Evolutionary conservation across 2,888 invertebrate genomes (phyloP), one percentile per base, ranked within the genome.

Genomic region (Panorpa germanica): DNA sequence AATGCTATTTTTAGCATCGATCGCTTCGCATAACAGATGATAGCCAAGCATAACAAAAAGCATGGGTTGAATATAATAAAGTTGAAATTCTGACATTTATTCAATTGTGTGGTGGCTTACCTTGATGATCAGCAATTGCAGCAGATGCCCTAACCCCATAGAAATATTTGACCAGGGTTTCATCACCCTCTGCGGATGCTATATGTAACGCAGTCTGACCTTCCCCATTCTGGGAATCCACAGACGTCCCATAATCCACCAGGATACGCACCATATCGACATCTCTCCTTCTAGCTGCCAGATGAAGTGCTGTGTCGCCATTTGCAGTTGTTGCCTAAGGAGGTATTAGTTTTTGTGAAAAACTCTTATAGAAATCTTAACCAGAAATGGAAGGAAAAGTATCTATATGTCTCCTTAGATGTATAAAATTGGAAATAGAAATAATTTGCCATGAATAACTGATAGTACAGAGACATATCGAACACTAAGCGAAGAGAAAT

Each of bases 161-260:
- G 52, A 98, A 85, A 54, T 90, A 90, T 53, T 95, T 95, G 25
- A 96, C 78, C 37, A 95, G 59, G 0, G 75, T 68, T 47, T 96
- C 95, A 48, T 98, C 95, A 1, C 96, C 96, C 48, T 88, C 85
- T 19, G 85, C 83, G 4, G 95, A 88, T 1, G 93, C 88, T 40
- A 98, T 82, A 50, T 98, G 96, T 28, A 98, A 57, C 0, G 95
- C 70, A 0, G 96, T 91, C 53, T 91, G 86, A 0, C 96, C 96
- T 34, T 90, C 81, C 4, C 82, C 80, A 50, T 96, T 98, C 50
- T 82, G 78, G 32, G 77, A 74, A 48, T 98, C 95, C 34, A 95
- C 82, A 38, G 70, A 69, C 5, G 90, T 82, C 20, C 93, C 93
- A 45, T 82, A 80, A 53, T 96, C 93, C 18, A 91, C 78, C 43